Conservation (phyloP, 92 coral and sea anemone species). For the Bergia puertoricense region DNA sequence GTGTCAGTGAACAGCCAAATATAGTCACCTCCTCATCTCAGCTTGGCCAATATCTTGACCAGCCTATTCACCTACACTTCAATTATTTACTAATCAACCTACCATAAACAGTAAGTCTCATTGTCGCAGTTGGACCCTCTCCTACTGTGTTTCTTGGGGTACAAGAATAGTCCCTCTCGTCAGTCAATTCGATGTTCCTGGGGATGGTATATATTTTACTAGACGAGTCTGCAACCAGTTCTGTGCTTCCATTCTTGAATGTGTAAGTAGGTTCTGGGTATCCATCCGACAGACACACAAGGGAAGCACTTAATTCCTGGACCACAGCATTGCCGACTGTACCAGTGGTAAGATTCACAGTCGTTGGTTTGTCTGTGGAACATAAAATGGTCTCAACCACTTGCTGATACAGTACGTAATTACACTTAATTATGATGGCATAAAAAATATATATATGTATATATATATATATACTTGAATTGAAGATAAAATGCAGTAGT, state of each 20-base stretch:
- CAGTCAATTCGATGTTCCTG: slow-evolving; percentile 24
- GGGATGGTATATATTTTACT: slow-evolving; percentile 36
- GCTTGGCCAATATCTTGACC: too few species aligned
- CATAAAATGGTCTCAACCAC: too few species aligned
- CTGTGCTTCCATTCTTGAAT: slow-evolving; percentile 27
- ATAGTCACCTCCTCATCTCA: too few species aligned
- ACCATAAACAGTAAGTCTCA: slow-evolving; percentile 56
- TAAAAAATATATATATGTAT: too few species aligned
- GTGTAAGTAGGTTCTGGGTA: slow-evolving; percentile 69
- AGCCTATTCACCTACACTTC: too few species aligned
- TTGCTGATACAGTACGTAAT: too few species aligned
- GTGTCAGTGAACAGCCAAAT: too few species aligned
- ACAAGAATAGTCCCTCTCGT: slow-evolving; percentile 58
- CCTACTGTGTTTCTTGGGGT: slow-evolving; percentile 57
- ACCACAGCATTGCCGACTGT: slow-evolving; percentile 50
- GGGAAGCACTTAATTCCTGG: slow-evolving; percentile 33
- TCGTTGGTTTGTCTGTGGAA: slow-evolving; percentile 59
- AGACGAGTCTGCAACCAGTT: not conserved
- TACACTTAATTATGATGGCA: too few species aligned
- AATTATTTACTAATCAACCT: not conserved
- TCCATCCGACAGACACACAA: slow-evolving; percentile 76
- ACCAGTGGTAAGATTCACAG: slow-evolving; percentile 63
- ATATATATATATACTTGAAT: too few species aligned
- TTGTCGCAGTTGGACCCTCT: slow-evolving; percentile 41
- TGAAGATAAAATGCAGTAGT: too few species aligned